These are phyloP conservation scores for Mungos mungo DNA, from an alignment of 2,113 vertebrate species.

Conservation along the genomic window DNA sequence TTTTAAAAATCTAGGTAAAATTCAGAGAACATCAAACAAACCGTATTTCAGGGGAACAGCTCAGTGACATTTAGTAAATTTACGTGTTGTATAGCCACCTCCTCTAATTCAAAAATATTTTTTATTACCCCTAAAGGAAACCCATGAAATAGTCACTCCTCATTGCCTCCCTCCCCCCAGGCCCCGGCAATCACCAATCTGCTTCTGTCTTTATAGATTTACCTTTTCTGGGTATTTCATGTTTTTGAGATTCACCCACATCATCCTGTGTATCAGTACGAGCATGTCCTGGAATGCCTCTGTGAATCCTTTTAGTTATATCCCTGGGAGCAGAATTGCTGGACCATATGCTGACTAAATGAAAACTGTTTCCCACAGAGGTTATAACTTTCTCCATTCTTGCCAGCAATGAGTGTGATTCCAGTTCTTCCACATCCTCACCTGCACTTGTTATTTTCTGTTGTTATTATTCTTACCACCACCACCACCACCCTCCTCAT, in stretches of 20 bases:
- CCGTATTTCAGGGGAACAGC: neutral
- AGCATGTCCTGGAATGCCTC: neutral
- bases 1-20: neutral
- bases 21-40: neutral
- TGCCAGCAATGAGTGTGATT: neutral
- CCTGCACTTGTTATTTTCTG: neutral
- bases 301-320: neutral
- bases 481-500: neutral
- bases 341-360: neutral
- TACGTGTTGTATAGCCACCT: no score
- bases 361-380: neutral
- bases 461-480: neutral
- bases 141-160: neutral
- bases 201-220: neutral
- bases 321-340: neutral
- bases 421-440: neutral
- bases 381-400: neutral
- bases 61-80: neutral
- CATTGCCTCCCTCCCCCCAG: neutral
- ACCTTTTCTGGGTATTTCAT: neutral
- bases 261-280: neutral
- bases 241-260: neutral
- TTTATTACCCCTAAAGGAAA: neutral
- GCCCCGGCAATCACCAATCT: neutral
- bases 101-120: neutral